Evolutionary conservation across 2,797 vertebrate species (phyloP), one percentile per base, ranked within the genome.

Genomic region (Argya squamiceps): DNA sequence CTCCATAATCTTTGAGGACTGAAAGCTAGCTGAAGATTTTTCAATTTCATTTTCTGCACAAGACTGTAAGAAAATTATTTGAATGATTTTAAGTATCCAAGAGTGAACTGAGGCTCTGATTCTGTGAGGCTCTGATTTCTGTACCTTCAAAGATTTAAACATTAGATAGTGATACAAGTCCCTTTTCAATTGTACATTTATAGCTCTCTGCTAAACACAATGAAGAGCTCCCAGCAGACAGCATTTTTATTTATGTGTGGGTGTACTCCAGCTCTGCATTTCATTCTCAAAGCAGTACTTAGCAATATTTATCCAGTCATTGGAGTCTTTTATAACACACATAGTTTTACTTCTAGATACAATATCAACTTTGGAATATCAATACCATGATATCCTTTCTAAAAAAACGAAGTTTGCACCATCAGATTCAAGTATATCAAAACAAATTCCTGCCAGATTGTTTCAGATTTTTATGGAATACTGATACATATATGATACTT

Each of bases 241-340:
- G 58, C 62, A 89, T 83, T 96, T 97, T 96, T 95, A 84, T 94
- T 96, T 96, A 84, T 62, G 76, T 82, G 91, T 78, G 77, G 84
- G 86, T 79, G 91, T 96, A 87, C 24, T 93, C 70, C 84, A 94
- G 58, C 53, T 94, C 58, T 95, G 20, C 70, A 71, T 76, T 92
- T 94, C 88, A 84, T 88, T 93, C 81, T 92, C 22, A 16, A 89
- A 77, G 77, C 8, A 6, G 64, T 62, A 68, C 67, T 95, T 92
- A 88, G 89, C 62, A 93, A 91, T 91, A 95, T 94, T 96, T 97
- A 96, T 70, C 64, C 47, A 82, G 81, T 80, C 80, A 88, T 91
- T 91, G 0, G 0, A 89, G 62, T 74, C 39, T 83, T 93, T 74
- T 65, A 74, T 65, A 91, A 83, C 47, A 91, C 19, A 82, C 62